These are phyloP conservation scores for Crypturellus undulatus DNA, from an alignment of 2,113 vertebrate genomes.

Conservation along the genomic window DNA sequence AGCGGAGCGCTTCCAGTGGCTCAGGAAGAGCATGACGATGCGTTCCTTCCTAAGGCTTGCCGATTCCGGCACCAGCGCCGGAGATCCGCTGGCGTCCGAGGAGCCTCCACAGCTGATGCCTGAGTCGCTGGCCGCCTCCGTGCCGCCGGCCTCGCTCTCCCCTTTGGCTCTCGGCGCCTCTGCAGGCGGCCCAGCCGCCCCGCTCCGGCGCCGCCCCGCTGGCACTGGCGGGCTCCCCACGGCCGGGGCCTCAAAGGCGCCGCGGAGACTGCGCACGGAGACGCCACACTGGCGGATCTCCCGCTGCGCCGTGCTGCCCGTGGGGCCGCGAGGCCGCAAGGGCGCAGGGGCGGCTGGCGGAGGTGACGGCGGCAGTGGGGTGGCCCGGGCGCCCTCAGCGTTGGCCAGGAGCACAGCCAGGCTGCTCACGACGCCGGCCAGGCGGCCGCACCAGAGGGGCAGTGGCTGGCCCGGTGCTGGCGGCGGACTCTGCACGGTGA, in stretches of 20 bases:
- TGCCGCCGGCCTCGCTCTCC: not conserved
- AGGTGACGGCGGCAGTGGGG: constrained; percentile 1
- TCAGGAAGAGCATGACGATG: constrained; percentile 90
- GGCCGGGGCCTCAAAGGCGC: constrained; percentile 83
- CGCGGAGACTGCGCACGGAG: constrained; percentile 87
- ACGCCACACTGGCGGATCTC: constrained; percentile 92
- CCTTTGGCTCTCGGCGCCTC: not conserved
- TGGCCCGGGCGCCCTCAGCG: constrained; percentile 48
- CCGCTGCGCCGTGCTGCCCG: constrained; percentile 79
- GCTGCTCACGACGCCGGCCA: constrained; percentile 88
- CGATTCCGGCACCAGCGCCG: constrained; percentile 68
- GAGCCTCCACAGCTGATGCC: constrained; percentile 78
- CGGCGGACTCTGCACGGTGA: constrained; percentile 87
- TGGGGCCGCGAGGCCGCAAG: not conserved
- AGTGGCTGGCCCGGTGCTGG: constrained; percentile 78
- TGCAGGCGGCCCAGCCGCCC: too few species aligned
- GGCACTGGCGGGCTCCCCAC: rapidly evolving
- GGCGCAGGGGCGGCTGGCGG: constrained; percentile 51
- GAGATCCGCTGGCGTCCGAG: constrained; percentile 33
- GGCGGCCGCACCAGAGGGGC: constrained; percentile 88
- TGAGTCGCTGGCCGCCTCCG: constrained; percentile 77
- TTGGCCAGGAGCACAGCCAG: constrained; percentile 88
- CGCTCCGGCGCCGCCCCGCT: too few species aligned
- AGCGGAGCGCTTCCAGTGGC: constrained; percentile 93
- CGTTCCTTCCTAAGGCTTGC: constrained; percentile 89